Evolutionary conservation across 2,888 invertebrate species (phyloP).

Genomic region (Cataglyphis albicans): DNA sequence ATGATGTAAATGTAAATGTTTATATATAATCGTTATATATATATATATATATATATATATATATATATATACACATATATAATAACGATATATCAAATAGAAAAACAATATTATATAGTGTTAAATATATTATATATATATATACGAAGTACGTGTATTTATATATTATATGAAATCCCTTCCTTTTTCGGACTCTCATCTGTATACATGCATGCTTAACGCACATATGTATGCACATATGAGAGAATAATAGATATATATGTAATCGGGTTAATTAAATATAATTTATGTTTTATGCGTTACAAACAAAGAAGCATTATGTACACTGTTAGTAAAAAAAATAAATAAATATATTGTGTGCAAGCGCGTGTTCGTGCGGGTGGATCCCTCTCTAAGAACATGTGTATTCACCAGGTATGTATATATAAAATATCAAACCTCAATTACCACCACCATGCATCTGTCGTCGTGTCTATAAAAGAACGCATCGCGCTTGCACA

Average conservation of each 20-base stretch:
- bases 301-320: constrained; percentile 86
- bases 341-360: constrained; percentile 69
- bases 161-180: constrained; percentile 54
- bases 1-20: constrained; percentile 66
- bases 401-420: background rate
- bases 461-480: constrained; percentile 24
- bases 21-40: constrained; percentile 70
- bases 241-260: constrained; percentile 74
- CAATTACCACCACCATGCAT: constrained; percentile 57
- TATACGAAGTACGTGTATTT: constrained; percentile 62
- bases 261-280: constrained; percentile 79
- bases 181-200: constrained; percentile 31
- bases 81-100: constrained; percentile 39
- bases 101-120: constrained; percentile 60
- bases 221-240: constrained; percentile 63
- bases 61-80: constrained; percentile 47
- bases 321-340: constrained; percentile 84
- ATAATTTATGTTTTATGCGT: constrained; percentile 79
- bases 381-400: background rate
- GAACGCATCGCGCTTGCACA: constrained; percentile 71
- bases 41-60: constrained; percentile 50
- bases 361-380: constrained; percentile 63
- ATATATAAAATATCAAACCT: background rate
- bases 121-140: constrained; percentile 58
- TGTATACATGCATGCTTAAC: constrained; percentile 50